Percentiles rank a stretch among this genome's conserved stretches.
phyloP scores from a whole-genome alignment of 2,888 invertebrate genomes.

The Callosobruchus maculatus region DNA sequence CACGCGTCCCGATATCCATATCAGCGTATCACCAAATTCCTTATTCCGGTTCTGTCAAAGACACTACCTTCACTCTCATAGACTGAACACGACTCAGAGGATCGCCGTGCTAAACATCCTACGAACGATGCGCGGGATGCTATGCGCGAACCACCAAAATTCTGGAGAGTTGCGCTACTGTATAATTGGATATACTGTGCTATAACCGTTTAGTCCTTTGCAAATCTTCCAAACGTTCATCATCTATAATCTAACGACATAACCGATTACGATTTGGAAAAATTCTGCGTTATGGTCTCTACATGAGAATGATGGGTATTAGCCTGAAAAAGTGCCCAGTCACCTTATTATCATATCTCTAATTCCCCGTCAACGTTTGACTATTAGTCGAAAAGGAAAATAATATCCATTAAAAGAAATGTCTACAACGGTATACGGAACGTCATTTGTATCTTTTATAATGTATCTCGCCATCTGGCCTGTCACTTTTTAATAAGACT shows the following conservation, averaged over 20 bases:
- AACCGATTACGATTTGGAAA: not conserved
- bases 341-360: not conserved
- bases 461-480: not conserved
- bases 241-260: not conserved
- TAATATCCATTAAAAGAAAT: not conserved
- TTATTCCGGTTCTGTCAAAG: no score
- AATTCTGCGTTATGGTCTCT: not conserved
- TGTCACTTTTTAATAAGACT: not conserved
- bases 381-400: not conserved
- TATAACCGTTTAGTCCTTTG: no score
- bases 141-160: no score
- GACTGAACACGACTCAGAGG: no score
- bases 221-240: not conserved
- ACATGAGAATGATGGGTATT: not conserved
- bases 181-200: no score
- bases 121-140: no score
- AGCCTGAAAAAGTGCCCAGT: not conserved
- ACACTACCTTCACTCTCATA: no score
- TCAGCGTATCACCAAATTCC: no score
- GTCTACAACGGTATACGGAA: not conserved
- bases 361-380: not conserved
- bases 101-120: no score
- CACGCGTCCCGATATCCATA: no score
- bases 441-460: not conserved
- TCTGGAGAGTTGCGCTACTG: no score